Base-by-base conservation (phyloP, 1,140 invertebrate species). In the Portunus trituberculatus region DNA sequence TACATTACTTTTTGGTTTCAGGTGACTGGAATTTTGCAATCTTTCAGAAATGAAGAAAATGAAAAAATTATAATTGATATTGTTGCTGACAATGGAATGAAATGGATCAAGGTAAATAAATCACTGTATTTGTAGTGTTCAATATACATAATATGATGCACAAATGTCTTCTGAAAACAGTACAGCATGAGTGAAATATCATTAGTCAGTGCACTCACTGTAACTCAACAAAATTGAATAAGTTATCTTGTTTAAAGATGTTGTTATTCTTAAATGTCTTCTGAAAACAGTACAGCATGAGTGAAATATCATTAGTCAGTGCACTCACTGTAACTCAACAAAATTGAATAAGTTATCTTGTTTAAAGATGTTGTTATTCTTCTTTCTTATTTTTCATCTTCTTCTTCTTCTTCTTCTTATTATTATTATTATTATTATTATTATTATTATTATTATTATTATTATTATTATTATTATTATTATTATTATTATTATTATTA, bases 1-100 rank as follows among this genome's bases (percentile, higher is more conserved):
- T 76, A 76, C 20, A 76, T 20, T 76, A 1, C 3, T 76, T 1
- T 76, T 76, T 25, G n/a, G 0, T 84, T 93, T 48, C 45, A 93
- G 91, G 82, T 46, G 6, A 28, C 20, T 4, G 76, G 82, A 84
- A 10, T 93, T 32, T 76, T 93, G 32, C 91, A 93, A 28, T 39
- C 91, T 76, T 93, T 93, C 67, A 76, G 32, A 28, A 84, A 48
- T 86, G 39, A 29, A 14, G 82, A 46, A 29, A 39, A 39, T 89
- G 93, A 94, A 76, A 94, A 94, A 28, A 89, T 94, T 25, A 76
- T 94, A 25, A 76, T 94, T 76, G 93, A 94, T 82, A 76, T 94
- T 29, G 93, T 94, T 86, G 93, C 39, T n/a, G 93, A 94, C 3
- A 45, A 87, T 32, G 93, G 93, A 86, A 89, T 52, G n/a, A 29